These are phyloP conservation scores for Perca fluviatilis DNA, from an alignment of 2,113 vertebrate genomes.

Conservation along the genomic window DNA sequence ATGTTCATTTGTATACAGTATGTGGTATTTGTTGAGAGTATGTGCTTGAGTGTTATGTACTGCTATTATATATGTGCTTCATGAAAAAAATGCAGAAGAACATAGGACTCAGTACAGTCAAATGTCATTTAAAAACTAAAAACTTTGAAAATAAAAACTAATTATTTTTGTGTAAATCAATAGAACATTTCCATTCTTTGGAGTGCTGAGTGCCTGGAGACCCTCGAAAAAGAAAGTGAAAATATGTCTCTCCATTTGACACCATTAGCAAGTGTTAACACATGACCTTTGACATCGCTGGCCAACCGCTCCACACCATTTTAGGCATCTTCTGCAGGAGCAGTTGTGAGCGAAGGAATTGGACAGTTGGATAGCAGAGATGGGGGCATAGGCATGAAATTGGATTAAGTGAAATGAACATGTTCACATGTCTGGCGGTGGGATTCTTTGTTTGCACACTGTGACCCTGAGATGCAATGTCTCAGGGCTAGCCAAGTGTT, in stretches of 20 bases:
- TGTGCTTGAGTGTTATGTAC: not conserved
- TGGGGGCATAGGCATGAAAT: slow-evolving; percentile 65
- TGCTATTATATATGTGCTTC: slow-evolving; percentile 8
- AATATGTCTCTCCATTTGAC: slow-evolving; percentile 81
- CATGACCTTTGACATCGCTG: slow-evolving; percentile 73
- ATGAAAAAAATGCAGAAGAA: not conserved
- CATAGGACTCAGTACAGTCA: not conserved
- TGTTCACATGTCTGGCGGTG: slow-evolving; percentile 60
- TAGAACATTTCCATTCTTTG: slow-evolving; percentile 44
- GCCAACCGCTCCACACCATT: slow-evolving; percentile 66
- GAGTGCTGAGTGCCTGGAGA: slow-evolving; percentile 44
- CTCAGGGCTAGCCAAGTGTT: slow-evolving; percentile 58
- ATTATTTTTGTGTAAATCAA: slow-evolving; percentile 29
- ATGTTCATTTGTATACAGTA: slow-evolving; percentile 3
- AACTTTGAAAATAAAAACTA: slow-evolving; percentile 24
- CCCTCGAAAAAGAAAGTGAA: slow-evolving; percentile 66
- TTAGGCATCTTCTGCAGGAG: slow-evolving; percentile 60
- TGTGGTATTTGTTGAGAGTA: slow-evolving; percentile 20
- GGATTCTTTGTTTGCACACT: slow-evolving; percentile 53
- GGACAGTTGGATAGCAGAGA: slow-evolving; percentile 67
- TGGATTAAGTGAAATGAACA: slow-evolving; percentile 74
- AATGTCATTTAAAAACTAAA: not conserved
- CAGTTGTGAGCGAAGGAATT: slow-evolving; percentile 43
- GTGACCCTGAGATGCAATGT: slow-evolving; percentile 70
- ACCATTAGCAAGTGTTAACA: slow-evolving; percentile 84